These are phyloP conservation scores for Pecten maximus DNA, from an alignment of 2,888 invertebrate genomes.

Conservation along the genomic window DNA sequence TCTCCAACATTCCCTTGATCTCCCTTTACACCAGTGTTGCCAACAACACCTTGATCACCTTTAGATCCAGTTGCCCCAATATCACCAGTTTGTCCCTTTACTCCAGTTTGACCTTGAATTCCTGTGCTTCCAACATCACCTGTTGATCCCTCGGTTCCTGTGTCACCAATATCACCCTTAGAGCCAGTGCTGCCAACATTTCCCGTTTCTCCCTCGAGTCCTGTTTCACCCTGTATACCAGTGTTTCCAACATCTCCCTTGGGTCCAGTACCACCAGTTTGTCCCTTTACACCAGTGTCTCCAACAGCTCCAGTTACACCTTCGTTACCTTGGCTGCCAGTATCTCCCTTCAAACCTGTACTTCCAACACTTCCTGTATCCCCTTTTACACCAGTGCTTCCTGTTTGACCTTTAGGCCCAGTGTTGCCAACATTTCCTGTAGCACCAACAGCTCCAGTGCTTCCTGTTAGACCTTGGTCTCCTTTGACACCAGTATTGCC, in stretches of 20 bases:
- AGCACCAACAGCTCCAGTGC: neutral
- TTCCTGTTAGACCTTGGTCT: constrained; percentile 49
- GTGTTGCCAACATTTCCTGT: neutral
- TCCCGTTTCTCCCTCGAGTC: neutral
- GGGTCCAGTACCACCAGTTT: neutral
- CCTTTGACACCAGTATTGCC: constrained; percentile 40
- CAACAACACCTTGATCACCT: neutral
- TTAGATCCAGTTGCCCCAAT: neutral
- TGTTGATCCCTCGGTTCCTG: neutral
- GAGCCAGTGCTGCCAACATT: neutral
- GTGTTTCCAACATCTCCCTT: neutral
- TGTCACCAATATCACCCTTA: neutral
- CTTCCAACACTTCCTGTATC: neutral
- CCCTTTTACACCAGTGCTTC: neutral
- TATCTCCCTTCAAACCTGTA: neutral
- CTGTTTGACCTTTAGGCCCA: neutral
- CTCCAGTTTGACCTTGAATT: neutral
- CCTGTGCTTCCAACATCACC: neutral
- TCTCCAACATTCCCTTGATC: neutral
- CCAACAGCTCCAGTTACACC: neutral
- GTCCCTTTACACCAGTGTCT: neutral
- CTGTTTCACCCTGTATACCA: neutral
- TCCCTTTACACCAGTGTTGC: neutral
- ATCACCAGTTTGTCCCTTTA: neutral
- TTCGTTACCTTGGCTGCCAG: neutral